Evolutionary conservation across 2,888 invertebrate genomes (phyloP).

Genomic region (Philereme vetulata): DNA sequence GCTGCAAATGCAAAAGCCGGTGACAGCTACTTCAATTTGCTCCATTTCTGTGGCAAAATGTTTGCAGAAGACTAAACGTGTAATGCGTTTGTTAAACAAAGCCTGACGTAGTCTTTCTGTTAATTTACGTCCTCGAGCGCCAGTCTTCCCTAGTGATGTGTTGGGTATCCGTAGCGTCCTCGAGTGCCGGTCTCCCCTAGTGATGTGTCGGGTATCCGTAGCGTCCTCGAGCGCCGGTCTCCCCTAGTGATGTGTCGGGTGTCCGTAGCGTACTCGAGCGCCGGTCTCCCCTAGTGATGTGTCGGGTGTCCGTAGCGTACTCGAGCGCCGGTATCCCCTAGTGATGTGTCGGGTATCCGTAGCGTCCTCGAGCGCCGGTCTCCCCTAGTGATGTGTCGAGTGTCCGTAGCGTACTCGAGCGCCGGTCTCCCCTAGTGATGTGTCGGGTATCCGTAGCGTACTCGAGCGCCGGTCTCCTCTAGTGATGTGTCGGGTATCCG

Average conservation of each 20-base stretch:
- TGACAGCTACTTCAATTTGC: slow-evolving; percentile 32
- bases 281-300: slow-evolving; percentile 32
- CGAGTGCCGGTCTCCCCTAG: slow-evolving; percentile 27
- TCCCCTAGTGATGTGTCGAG: slow-evolving; percentile 26
- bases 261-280: slow-evolving; percentile 33
- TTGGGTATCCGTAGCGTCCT: slow-evolving; percentile 33
- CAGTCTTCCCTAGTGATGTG: slow-evolving; percentile 30
- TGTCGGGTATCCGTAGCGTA: slow-evolving; percentile 32
- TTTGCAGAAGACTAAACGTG: slow-evolving; percentile 51
- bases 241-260: slow-evolving; percentile 27
- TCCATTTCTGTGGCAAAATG: slow-evolving; percentile 28
- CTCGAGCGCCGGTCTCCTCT: slow-evolving; percentile 26
- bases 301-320: slow-evolving; percentile 33
- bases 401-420: slow-evolving; percentile 34
- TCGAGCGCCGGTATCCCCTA: slow-evolving; percentile 26
- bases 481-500: slow-evolving; percentile 25
- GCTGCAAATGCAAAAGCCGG: too few species aligned
- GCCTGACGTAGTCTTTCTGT: slow-evolving; percentile 50
- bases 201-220: slow-evolving; percentile 22
- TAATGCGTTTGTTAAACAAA: slow-evolving; percentile 60
- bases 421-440: slow-evolving; percentile 31
- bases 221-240: slow-evolving; percentile 37
- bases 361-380: slow-evolving; percentile 36
- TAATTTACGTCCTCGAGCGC: slow-evolving; percentile 51
- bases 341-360: slow-evolving; percentile 24